Percentiles rank a stretch among this genome's conserved stretches.
These are phyloP conservation scores for Panzeria rudis DNA, from an alignment of 2,888 invertebrate species.

Conservation along the genomic window DNA sequence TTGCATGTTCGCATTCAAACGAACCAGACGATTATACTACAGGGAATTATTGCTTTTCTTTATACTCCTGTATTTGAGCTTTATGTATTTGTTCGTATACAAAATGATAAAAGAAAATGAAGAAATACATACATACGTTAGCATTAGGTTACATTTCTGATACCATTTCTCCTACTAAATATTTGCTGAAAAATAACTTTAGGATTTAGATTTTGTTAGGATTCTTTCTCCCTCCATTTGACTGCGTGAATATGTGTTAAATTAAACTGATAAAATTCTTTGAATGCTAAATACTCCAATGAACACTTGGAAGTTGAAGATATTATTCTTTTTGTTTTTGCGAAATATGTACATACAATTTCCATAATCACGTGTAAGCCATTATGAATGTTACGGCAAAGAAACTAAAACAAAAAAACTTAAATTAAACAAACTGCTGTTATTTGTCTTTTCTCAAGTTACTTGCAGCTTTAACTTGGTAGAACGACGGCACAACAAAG, in stretches of 20 bases:
- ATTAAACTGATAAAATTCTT: constrained; percentile 27
- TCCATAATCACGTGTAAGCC: constrained; percentile 65
- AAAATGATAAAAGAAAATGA: constrained; percentile 1
- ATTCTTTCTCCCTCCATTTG: neutral
- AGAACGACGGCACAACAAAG: neutral
- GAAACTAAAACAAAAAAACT: constrained; percentile 5
- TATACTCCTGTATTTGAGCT: neutral
- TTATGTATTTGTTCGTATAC: neutral
- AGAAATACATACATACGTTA: constrained; percentile 2
- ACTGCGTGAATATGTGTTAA: neutral
- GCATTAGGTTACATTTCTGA: neutral
- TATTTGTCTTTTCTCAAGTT: constrained; percentile 6
- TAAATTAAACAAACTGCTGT: constrained; percentile 18
- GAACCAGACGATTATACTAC: constrained; percentile 26
- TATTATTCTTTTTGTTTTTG: neutral
- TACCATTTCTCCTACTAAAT: no score
- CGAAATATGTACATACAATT: neutral
- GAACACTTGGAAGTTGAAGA: constrained; percentile 13
- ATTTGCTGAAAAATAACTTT: constrained; percentile 11
- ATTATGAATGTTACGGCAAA: constrained; percentile 49
- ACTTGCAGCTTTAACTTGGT: neutral
- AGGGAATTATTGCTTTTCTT: constrained; percentile 27
- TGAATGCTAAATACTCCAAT: constrained; percentile 2
- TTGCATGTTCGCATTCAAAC: neutral
- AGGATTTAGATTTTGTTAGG: constrained; percentile 2